Evolutionary conservation across 2,888 invertebrate genomes (phyloP), one percentile per base, ranked within the genome.

Genomic region (Cheilosia grossa): DNA sequence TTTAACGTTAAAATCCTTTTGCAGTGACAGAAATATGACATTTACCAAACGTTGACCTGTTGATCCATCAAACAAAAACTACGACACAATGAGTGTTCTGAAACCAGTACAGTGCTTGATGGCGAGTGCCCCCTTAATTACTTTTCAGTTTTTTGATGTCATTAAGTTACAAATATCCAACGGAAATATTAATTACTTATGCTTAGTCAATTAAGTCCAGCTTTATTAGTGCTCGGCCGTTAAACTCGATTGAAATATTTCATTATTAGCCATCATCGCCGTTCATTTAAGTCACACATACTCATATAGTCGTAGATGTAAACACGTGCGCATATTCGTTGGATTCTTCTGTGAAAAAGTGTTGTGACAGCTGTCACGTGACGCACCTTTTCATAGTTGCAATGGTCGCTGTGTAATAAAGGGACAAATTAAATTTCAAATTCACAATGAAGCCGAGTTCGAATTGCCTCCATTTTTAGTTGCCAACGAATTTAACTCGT

Each of bases 281-380:
- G 27, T 15, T 10, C 17, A 30, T 6, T 19, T 1, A 15, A 33
- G 15, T 13, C 47, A 47, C 49, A 37, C 37, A 37, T 1, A 37
- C 37, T 13, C 19, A 49, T 17, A n/a, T n/a, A 6, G 7, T 7
- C 27, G 1, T 7, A 17, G 24, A 49, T 56, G 1, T 17, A 4
- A n/a, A 15, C 44, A 49, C 63, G 47, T 49, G 63, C 49, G 47
- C 21, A 15, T n/a, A 33, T 33, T 15, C 33, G 30, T 30, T 47
- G 33, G 21, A 7, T 47, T 30, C 49, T 49, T 19, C 9, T 10
- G 19, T 37, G 59, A 59, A 4, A 59, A n/a, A 27, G 6, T 13
- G 42, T 24, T 24, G 10, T n/a, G 33, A 33, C 47, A 15, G 30
- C 19, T 9, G 47, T 47, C 63, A 64, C 63, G 63, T 64, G 63